Conservation (phyloP, 2,888 invertebrate genomes). For the Conomelus anceps region DNA sequence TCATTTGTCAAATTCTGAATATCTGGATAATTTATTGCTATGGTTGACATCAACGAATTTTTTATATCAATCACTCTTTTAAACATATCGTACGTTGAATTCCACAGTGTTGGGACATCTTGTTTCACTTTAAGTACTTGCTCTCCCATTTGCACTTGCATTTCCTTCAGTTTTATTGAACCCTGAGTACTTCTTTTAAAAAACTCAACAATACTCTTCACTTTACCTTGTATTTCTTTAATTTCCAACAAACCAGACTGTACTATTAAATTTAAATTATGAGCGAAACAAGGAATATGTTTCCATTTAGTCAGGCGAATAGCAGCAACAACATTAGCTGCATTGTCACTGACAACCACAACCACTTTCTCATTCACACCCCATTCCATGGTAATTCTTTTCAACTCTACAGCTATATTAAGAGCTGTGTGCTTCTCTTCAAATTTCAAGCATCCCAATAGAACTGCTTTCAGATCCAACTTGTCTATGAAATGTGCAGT, state of each 20-base stretch:
- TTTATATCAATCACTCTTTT: not conserved
- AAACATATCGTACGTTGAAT: not conserved
- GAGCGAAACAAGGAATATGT: slow-evolving; percentile 22
- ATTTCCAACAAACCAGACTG: not conserved
- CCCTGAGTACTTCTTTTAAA: not conserved
- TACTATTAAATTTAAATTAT: slow-evolving; percentile 5
- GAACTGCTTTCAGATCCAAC: too few relatives aligned
- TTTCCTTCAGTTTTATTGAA: not conserved
- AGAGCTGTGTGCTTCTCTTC: too few relatives aligned
- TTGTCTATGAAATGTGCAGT: too few relatives aligned
- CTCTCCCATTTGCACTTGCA: not conserved
- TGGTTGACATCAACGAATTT: not conserved
- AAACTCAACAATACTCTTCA: not conserved
- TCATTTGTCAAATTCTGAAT: not conserved
- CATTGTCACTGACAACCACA: slow-evolving; percentile 21
- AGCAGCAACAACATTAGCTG: slow-evolving; percentile 20
- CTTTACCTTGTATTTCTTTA: slow-evolving; percentile 1
- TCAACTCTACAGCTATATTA: too few relatives aligned
- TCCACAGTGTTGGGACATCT: not conserved
- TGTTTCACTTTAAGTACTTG: not conserved
- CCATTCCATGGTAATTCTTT: slow-evolving; percentile 6
- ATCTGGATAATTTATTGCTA: not conserved
- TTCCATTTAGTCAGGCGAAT: slow-evolving; percentile 1
- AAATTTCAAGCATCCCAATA: too few relatives aligned
- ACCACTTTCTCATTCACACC: slow-evolving; percentile 17